Evolutionary conservation across 2,797 vertebrate species (phyloP).

Genomic region (Prunella strophiata): DNA sequence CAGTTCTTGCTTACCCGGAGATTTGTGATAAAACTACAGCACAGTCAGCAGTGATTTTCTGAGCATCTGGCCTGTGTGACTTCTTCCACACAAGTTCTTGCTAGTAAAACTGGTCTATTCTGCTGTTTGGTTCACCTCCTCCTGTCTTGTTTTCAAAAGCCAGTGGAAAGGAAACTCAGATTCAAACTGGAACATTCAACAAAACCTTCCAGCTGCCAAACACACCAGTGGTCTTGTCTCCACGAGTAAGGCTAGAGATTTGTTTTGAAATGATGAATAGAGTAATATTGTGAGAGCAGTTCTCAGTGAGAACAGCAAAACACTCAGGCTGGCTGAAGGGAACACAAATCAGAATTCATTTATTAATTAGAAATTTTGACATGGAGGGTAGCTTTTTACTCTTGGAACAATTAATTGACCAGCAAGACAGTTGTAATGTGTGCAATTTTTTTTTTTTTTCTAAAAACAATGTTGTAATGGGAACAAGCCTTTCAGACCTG

Average conservation of each 20-base stretch:
- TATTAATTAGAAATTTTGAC: not conserved
- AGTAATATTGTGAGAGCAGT: constrained; percentile 42
- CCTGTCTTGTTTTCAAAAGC: constrained; percentile 40
- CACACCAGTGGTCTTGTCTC: constrained; percentile 39
- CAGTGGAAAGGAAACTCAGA: constrained; percentile 25
- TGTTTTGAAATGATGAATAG: constrained; percentile 30
- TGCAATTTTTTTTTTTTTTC: not conserved
- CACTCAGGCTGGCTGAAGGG: not conserved
- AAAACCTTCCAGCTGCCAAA: constrained; percentile 21
- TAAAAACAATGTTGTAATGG: not conserved
- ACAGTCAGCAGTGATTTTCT: not conserved
- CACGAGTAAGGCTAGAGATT: constrained; percentile 16
- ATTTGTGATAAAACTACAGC: not conserved
- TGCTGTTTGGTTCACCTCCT: not conserved
- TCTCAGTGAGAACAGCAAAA: constrained; percentile 21
- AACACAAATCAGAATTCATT: not conserved
- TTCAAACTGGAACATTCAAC: constrained; percentile 46
- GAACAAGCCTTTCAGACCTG: not conserved
- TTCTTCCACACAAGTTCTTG: not conserved
- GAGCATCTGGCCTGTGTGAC: not conserved
- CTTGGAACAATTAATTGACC: too few species aligned
- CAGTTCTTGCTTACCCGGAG: not conserved
- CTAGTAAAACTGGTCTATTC: not conserved
- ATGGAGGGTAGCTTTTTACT: not conserved
- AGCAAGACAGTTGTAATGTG: not conserved